Evolutionary conservation across 2,888 invertebrate genomes (phyloP), one percentile per base, ranked within the genome.

Genomic region (Microctonus aethiopoides): DNA sequence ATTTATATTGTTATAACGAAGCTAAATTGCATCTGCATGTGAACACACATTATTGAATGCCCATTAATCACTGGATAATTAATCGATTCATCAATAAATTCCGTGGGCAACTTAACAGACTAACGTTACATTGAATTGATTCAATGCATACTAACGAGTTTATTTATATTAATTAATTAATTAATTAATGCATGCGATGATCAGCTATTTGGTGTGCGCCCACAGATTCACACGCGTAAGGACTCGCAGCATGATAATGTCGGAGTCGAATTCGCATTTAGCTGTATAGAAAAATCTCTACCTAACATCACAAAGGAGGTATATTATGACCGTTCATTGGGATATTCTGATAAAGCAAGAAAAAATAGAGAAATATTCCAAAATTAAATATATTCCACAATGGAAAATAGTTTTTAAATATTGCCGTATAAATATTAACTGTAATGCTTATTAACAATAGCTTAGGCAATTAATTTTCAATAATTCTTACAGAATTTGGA

Each of bases 261-360:
- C 78, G 87, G 87, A 77, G 82, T 89, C 82, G 84, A 87, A 79
- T 92, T 92, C 88, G 91, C 92, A 87, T 92, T 90, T 88, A 88
- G 89, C 87, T 92, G 91, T 89, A 90, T 92, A 82, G 91, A 91
- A 88, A 91, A 90, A 86, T 90, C 91, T 81, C 89, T 92, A 84
- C 89, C 91, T 75, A 84, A 87, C 83, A 91, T 92, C 86, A 87
- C 91, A 75, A 88, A 89, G 86, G 91, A 92, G 92, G 91, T 92
- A 91, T 75, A 78, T 76, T 5, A 13, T n/a, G 20, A 20, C 46
- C 20, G 52, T 51, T 52, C 11, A 20, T 7, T 32, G 34, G 22
- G 36, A 6, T 39, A 39, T n/a, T 20, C 11, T 10, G n/a, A 41
- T 73, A 67, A 72, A 72, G 60, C 24, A 20, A 11, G 7, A 16